These are phyloP conservation scores for Epinotia demarniana DNA, from an alignment of 2,888 invertebrate genomes.

Conservation along the genomic window DNA sequence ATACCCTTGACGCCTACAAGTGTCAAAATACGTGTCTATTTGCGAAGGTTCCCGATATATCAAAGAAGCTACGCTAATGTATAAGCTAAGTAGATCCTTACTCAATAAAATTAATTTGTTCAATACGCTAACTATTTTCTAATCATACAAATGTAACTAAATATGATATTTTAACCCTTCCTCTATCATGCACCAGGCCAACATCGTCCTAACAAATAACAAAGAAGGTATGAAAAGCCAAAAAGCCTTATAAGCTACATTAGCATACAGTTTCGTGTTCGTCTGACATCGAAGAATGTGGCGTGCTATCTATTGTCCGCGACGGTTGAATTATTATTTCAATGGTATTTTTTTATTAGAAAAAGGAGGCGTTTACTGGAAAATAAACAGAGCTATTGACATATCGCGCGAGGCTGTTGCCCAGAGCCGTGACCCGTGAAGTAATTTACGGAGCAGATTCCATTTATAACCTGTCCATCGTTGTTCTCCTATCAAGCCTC, in stretches of 20 bases:
- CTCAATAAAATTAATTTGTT: no score
- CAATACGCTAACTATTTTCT: background rate
- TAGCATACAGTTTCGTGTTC: conserved; percentile 68
- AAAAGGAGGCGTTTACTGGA: conserved; percentile 72
- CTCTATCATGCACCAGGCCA: conserved; percentile 1
- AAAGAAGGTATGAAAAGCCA: conserved; percentile 52
- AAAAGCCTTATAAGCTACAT: conserved; percentile 59
- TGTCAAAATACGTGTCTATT: no score
- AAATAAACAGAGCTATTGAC: conserved; percentile 80
- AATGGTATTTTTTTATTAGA: conserved; percentile 74
- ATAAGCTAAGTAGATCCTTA: no score
- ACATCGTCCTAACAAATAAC: conserved; percentile 28
- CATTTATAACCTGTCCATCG: conserved; percentile 49
- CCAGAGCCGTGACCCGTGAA: conserved; percentile 47
- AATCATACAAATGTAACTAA: background rate
- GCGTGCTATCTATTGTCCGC: conserved; percentile 70
- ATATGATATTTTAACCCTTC: background rate
- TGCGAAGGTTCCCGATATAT: no score
- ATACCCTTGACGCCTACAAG: no score
- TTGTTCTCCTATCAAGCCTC: conserved; percentile 23
- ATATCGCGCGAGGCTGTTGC: conserved; percentile 64
- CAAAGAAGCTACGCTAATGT: no score
- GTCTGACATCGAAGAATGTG: conserved; percentile 64
- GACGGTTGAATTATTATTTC: conserved; percentile 73
- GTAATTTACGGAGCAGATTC: conserved; percentile 24